Percentiles rank a stretch among this genome's conserved stretches.
Evolutionary conservation across 2,113 vertebrate genomes (phyloP).

Genomic region (Calcarius ornatus): DNA sequence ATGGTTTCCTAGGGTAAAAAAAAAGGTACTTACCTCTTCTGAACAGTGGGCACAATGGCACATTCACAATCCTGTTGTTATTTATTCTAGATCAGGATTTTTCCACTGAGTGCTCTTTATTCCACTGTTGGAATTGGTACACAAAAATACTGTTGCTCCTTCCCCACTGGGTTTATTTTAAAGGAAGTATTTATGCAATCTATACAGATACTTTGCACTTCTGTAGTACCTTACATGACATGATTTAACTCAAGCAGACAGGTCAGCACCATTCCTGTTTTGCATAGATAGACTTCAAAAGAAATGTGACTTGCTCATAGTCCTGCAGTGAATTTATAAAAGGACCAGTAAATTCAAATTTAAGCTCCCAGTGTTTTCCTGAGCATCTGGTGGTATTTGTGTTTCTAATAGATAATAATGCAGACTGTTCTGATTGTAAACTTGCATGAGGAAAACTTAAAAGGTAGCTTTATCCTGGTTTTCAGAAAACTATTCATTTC

Average conservation of each 20-base stretch:
- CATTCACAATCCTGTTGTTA: not conserved
- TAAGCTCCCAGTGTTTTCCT: not conserved
- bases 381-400: not conserved
- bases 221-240: not conserved
- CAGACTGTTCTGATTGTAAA: not conserved
- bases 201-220: conserved; percentile 50
- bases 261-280: not conserved
- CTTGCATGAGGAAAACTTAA: not conserved
- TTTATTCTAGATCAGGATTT: not conserved
- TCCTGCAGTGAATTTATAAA: not conserved
- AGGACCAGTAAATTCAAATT: not conserved
- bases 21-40: not conserved
- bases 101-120: not conserved
- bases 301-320: conserved; percentile 24
- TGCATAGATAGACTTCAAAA: not conserved
- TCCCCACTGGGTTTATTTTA: not conserved
- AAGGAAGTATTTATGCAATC: not conserved
- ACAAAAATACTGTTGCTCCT: not conserved
- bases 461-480: not conserved
- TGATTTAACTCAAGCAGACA: not conserved
- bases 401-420: not conserved
- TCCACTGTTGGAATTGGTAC: not conserved
- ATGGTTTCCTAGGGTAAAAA: not conserved
- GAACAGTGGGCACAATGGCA: not conserved
- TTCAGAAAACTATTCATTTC: not conserved